Conservation (phyloP, 2,797 vertebrate genomes). For the Nyctibius grandis region DNA sequence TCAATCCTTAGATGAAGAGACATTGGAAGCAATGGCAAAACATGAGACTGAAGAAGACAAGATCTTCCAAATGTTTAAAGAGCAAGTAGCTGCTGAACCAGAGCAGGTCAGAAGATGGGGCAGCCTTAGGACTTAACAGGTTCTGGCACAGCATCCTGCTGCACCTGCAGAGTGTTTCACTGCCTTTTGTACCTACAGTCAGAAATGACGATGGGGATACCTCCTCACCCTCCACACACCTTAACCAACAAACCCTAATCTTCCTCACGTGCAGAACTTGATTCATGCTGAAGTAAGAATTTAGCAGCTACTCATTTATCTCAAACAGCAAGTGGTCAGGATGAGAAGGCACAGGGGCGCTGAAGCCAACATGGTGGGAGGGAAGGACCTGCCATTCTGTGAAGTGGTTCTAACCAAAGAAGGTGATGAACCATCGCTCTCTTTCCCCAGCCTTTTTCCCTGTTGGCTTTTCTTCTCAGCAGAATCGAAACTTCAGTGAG, state of each 20-base stretch:
- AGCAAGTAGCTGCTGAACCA: slow-evolving; percentile 81
- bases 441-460: neutral
- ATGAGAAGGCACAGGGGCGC: neutral
- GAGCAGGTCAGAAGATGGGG: slow-evolving; percentile 82
- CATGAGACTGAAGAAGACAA: slow-evolving; percentile 87
- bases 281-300: neutral
- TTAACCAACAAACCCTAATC: neutral
- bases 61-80: slow-evolving; percentile 87
- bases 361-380: neutral
- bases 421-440: neutral
- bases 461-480: neutral
- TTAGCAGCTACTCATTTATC: neutral
- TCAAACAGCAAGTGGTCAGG: neutral
- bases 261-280: neutral
- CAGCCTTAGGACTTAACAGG: neutral
- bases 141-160: neutral
- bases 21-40: slow-evolving; percentile 89
- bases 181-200: neutral
- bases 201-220: neutral
- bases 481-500: neutral
- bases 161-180: neutral
- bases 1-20: slow-evolving; percentile 72
- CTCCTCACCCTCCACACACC: neutral
- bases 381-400: neutral
- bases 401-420: neutral